Percentiles rank a stretch among this genome's conserved stretches.
Evolutionary conservation across 2,113 vertebrate species (phyloP).

Genomic region (Muscicapa adusta): DNA sequence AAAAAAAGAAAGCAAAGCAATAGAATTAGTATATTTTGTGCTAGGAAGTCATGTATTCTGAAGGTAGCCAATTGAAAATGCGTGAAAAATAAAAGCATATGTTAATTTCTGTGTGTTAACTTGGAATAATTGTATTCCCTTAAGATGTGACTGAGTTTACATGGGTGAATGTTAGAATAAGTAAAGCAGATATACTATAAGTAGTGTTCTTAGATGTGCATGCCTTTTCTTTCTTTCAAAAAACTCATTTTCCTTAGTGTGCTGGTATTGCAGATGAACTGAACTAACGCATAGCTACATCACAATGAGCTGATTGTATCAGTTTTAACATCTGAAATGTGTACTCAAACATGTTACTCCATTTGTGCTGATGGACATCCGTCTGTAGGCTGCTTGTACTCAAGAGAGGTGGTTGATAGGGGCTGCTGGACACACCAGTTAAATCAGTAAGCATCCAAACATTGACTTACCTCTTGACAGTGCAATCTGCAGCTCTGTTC

Average conservation of each 20-base stretch:
- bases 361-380: neutral
- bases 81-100: neutral
- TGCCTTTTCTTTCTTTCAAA: neutral
- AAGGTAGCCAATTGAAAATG: neutral
- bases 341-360: neutral
- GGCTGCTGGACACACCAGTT: neutral
- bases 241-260: neutral
- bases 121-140: neutral
- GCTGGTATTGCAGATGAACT: neutral
- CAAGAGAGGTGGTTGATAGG: neutral
- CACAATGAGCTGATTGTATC: neutral
- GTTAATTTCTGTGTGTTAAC: neutral
- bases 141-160: neutral
- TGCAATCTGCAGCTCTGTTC: neutral
- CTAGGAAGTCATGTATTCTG: neutral
- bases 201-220: neutral
- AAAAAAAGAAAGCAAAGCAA: neutral
- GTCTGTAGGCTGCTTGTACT: neutral
- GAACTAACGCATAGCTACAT: neutral
- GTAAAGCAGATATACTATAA: neutral
- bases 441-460: neutral
- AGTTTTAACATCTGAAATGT: neutral
- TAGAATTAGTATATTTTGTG: neutral
- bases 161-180: neutral
- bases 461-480: neutral